Conservation (phyloP, 2,797 vertebrate species). For the Tolypeutes matacus region DNA sequence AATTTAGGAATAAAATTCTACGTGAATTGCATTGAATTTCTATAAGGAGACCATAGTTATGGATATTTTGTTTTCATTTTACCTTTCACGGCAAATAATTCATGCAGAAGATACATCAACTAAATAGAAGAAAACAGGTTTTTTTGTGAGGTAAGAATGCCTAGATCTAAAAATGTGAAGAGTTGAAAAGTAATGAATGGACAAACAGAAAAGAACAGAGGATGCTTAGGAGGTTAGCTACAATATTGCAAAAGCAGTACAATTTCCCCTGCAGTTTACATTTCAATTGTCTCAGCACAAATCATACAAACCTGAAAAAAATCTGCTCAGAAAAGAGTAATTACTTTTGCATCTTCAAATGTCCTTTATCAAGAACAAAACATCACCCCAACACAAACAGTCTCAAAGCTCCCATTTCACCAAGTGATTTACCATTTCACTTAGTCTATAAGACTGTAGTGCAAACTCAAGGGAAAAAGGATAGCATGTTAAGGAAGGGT, state of each 20-base stretch:
- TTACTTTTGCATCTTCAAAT: constrained; percentile 61
- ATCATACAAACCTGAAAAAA: constrained; percentile 49
- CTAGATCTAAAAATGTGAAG: constrained; percentile 22
- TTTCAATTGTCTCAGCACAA: constrained; percentile 61
- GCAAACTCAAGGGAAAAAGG: constrained; percentile 9
- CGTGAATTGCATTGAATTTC: neutral
- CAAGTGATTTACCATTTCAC: constrained; percentile 46
- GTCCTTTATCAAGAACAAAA: neutral
- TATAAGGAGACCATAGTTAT: neutral
- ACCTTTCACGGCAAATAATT: neutral
- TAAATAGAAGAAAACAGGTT: constrained; percentile 44
- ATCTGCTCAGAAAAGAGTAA: constrained; percentile 63
- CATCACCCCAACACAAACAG: constrained; percentile 56
- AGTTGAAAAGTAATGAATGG: constrained; percentile 20
- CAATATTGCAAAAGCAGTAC: constrained; percentile 13
- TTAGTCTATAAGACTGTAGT: constrained; percentile 9
- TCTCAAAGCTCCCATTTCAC: constrained; percentile 50
- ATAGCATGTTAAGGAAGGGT: neutral
- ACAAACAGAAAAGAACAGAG: constrained; percentile 39
- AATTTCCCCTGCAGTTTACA: constrained; percentile 53
- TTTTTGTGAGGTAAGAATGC: constrained; percentile 44
- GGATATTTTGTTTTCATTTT: neutral
- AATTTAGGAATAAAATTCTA: constrained; percentile 60
- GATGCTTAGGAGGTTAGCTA: neutral
- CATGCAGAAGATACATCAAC: constrained; percentile 3